phyloP scores from a whole-genome alignment of 2,113 vertebrate genomes.

The Dendropsophus ebraccatus region DNA sequence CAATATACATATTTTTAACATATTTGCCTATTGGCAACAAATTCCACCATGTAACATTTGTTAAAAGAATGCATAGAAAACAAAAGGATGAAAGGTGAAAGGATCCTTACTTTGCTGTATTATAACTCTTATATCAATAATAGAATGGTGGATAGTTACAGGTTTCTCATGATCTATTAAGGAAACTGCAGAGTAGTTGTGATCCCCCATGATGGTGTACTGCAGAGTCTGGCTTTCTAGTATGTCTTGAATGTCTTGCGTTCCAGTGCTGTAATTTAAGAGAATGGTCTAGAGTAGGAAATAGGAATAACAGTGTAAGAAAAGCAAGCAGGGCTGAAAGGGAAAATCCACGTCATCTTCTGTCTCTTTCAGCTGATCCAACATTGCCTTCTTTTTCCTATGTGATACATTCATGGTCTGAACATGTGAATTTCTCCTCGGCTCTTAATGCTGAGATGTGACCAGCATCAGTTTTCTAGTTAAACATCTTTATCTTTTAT shows the following conservation, averaged over 20 bases:
- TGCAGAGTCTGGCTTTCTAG: neutral
- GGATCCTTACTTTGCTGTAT: no score
- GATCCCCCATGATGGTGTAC: no score
- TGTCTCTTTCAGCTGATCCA: neutral
- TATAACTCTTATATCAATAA: no score
- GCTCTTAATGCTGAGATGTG: neutral
- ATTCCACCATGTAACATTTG: no score
- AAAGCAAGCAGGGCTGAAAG: neutral
- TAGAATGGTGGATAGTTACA: no score
- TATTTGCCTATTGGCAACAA: no score
- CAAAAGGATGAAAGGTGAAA: no score
- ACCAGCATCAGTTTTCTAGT: constrained; percentile 1
- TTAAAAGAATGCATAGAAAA: no score
- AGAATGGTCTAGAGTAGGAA: neutral
- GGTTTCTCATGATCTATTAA: no score
- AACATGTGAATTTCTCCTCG: neutral
- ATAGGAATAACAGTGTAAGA: neutral
- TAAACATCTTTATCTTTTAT: neutral
- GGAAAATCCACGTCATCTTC: constrained; percentile 20
- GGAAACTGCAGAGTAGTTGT: no score
- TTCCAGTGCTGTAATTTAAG: neutral
- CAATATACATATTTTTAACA: no score
- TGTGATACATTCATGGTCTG: neutral
- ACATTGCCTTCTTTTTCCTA: neutral
- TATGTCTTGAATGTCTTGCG: neutral